Evolutionary conservation across 1,140 invertebrate species (phyloP), one percentile per base, ranked within the genome.

Genomic region (Episyrphus balteatus): DNA sequence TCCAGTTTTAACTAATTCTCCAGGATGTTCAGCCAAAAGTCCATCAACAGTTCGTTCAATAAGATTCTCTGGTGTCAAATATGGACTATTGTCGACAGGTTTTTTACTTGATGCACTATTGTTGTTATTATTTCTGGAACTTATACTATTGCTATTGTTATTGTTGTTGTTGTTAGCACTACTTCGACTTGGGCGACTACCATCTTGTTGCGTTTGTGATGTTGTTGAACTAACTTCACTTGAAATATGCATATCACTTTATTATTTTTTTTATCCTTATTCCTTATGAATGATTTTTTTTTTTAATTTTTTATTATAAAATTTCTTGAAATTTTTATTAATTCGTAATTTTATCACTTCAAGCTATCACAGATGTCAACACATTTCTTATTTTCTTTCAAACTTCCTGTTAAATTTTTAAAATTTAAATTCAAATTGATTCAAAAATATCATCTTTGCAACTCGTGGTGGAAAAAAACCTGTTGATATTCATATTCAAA

Each of bases 1-100:
- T 37, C 92, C 93, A 39, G 93, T 97, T 59, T 91, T 79, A 44
- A 96, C 83, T 40, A 97, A 75, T 73, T 96, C 92, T 10, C 90
- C 91, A 9, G 85, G 88, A 73, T 94, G 90, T 64, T 97, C 92
- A 18, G 86, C 80, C 43, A 91, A 66, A 8, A 89, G 69, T 9
- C 83, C 82, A 57, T 88, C 86, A 51, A 89, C 69, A 0, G 86
- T 88, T 18, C 86, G 74, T 60, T 91, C 86, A n/a, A 86, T 84
- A 44, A 91, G 67, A 37, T 86, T 71, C 59, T 89, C 86, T 13
- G 86, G 85, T n/a, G 85, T 87, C 50, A 87, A 64, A 26, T 77
- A 75, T 42, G 78, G 74, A 55, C 72, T 75, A 8, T 71, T 53
- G 37, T 66, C 63, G 34, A 66, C 57, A 7, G 55, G 43, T 40